phyloP scores from a whole-genome alignment of 2,797 vertebrate species.

The Lutjanus argentimaculatus region DNA sequence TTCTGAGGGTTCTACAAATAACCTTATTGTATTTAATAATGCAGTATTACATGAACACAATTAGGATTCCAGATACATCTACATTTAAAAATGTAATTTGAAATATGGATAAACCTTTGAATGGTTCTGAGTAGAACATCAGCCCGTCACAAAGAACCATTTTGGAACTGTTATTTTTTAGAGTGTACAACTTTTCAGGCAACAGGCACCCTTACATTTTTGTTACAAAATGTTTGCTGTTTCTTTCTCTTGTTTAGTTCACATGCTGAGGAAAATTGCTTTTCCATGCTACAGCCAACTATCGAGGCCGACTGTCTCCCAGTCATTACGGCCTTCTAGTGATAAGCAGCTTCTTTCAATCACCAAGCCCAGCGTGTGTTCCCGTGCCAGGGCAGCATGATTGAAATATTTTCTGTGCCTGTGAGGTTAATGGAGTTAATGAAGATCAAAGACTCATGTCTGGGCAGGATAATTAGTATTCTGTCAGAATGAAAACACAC shows the following conservation, averaged over 20 bases:
- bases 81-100: too few relatives aligned
- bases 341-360: conserved; percentile 77
- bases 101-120: too few relatives aligned
- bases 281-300: conserved; percentile 45
- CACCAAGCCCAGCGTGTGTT: conserved; percentile 55
- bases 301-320: conserved; percentile 30
- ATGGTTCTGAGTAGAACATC: too few relatives aligned
- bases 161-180: too few relatives aligned
- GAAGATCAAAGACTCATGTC: conserved; percentile 73
- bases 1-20: too few relatives aligned
- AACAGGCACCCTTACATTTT: conserved; percentile 14
- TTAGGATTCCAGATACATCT: too few relatives aligned
- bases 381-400: conserved; percentile 51
- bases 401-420: conserved; percentile 69
- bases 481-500: conserved; percentile 57
- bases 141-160: too few relatives aligned
- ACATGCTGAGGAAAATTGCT: conserved; percentile 53
- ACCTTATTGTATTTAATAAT: too few relatives aligned
- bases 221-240: background rate
- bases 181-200: background rate
- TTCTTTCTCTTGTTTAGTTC: conserved; percentile 42
- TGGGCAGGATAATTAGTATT: conserved; percentile 63
- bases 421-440: conserved; percentile 76
- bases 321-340: conserved; percentile 61
- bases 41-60: too few relatives aligned